Percentiles rank a stretch among this genome's conserved stretches.
Conservation (phyloP, 1,140 invertebrate species). For the Pseudomyrmex dendroicus region DNA sequence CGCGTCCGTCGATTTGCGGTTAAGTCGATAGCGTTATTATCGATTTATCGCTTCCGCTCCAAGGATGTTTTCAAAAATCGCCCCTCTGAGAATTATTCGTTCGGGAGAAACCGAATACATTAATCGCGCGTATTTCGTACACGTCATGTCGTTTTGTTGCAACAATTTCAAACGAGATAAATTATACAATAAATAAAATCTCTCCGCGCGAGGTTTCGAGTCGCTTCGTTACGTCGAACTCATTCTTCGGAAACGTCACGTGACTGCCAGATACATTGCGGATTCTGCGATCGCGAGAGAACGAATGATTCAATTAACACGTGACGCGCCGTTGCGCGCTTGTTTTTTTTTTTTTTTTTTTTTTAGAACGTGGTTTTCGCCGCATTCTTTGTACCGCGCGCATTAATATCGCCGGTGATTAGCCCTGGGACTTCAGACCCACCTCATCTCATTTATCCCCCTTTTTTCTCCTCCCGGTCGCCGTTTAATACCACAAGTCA, state of each 20-base stretch:
- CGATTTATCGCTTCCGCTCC: conserved; percentile 32
- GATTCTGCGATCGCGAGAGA: conserved; percentile 9
- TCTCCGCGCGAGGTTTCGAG: neutral
- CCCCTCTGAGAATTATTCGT: neutral
- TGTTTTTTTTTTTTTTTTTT: too few relatives aligned
- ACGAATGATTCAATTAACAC: conserved; percentile 37
- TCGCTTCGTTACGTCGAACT: neutral
- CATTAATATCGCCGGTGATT: conserved; percentile 62
- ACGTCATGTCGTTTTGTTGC: neutral
- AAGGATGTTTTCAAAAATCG: neutral
- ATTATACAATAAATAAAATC: neutral
- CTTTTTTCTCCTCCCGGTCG: conserved; percentile 24
- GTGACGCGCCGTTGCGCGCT: neutral
- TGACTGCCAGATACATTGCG: neutral
- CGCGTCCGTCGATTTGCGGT: neutral
- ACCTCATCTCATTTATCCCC: conserved; percentile 62
- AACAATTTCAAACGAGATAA: neutral
- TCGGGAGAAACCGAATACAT: neutral
- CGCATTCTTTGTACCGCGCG: conserved; percentile 40
- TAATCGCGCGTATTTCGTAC: neutral
- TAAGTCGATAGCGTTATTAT: conserved; percentile 6
- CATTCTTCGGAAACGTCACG: neutral
- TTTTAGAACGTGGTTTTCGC: conserved; percentile 22
- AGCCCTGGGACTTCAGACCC: conserved; percentile 37
- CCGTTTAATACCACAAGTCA: conserved; percentile 69